Percentiles rank a stretch among this genome's conserved stretches.
These are phyloP conservation scores for Elysia crispata DNA, from an alignment of 2,888 invertebrate genomes.

Conservation along the genomic window DNA sequence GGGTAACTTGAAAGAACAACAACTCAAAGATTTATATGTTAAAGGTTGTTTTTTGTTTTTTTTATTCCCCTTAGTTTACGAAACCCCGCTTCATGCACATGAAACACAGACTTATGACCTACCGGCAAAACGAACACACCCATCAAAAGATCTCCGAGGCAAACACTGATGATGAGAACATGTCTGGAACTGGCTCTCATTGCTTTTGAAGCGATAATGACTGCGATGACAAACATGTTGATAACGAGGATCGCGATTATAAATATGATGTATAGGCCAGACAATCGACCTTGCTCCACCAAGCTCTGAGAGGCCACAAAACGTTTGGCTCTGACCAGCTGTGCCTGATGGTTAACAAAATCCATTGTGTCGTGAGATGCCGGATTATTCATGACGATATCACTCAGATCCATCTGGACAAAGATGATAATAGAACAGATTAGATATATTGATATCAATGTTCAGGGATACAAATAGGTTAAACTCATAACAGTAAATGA, in stretches of 20 bases:
- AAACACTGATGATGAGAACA: constrained; percentile 50
- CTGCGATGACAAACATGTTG: constrained; percentile 49
- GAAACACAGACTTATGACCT: not conserved
- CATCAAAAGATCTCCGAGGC: constrained; percentile 50
- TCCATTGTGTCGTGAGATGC: not conserved
- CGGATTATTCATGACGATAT: not conserved
- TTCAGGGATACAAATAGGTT: too few species aligned
- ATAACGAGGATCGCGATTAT: constrained; percentile 47
- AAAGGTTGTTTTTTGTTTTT: too few species aligned
- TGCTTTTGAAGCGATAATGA: constrained; percentile 48
- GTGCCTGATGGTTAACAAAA: not conserved
- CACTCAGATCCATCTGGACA: constrained; percentile 3
- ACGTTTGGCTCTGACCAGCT: constrained; percentile 35
- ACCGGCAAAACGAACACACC: constrained; percentile 51
- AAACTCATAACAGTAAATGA: too few species aligned
- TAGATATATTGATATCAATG: not conserved
- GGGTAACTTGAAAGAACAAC: too few species aligned
- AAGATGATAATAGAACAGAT: too few species aligned
- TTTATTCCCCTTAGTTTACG: too few species aligned
- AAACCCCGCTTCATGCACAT: too few species aligned
- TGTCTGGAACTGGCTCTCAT: constrained; percentile 49
- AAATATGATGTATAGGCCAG: constrained; percentile 49
- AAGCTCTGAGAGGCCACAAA: constrained; percentile 46
- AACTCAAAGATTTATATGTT: too few species aligned
- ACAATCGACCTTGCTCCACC: constrained; percentile 46